phyloP scores from a whole-genome alignment of 2,797 vertebrate species.

The Fringilla coelebs region DNA sequence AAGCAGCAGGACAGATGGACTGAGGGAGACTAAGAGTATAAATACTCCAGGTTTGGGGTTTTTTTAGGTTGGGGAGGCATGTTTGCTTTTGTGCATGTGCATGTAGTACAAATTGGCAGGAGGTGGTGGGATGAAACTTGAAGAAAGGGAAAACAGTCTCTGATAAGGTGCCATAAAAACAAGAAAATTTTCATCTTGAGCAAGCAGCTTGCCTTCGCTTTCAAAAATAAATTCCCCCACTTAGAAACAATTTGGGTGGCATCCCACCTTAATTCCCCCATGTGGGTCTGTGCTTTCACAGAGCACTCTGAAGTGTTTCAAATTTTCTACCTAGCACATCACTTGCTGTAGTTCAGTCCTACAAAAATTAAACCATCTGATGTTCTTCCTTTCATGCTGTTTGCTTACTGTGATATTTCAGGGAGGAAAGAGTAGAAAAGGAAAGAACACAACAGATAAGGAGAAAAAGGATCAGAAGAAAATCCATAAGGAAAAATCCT shows the following conservation, averaged over 20 bases:
- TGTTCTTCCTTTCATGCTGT: neutral
- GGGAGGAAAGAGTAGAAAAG: neutral
- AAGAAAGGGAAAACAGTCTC: conserved; percentile 21
- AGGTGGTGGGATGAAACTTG: neutral
- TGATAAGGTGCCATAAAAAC: conserved; percentile 33
- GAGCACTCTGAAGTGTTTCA: neutral
- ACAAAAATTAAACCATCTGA: neutral
- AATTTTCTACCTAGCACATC: neutral
- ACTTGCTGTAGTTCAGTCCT: neutral
- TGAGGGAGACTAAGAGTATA: conserved; percentile 34
- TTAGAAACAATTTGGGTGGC: conserved; percentile 17
- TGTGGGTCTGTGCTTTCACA: neutral
- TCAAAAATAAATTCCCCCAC: conserved; percentile 11
- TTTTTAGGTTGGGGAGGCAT: neutral
- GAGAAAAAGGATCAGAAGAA: neutral
- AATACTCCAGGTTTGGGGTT: neutral
- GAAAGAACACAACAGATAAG: neutral
- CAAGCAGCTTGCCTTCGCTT: conserved; percentile 32
- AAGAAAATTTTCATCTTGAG: conserved; percentile 22
- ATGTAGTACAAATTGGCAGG: conserved; percentile 32
- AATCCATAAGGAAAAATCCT: neutral
- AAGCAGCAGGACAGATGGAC: conserved; percentile 51
- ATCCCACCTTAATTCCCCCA: neutral
- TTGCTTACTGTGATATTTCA: neutral
- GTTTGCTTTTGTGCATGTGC: neutral